Evolutionary conservation across 2,888 invertebrate species (phyloP).

Genomic region (Polymixis flavicincta): DNA sequence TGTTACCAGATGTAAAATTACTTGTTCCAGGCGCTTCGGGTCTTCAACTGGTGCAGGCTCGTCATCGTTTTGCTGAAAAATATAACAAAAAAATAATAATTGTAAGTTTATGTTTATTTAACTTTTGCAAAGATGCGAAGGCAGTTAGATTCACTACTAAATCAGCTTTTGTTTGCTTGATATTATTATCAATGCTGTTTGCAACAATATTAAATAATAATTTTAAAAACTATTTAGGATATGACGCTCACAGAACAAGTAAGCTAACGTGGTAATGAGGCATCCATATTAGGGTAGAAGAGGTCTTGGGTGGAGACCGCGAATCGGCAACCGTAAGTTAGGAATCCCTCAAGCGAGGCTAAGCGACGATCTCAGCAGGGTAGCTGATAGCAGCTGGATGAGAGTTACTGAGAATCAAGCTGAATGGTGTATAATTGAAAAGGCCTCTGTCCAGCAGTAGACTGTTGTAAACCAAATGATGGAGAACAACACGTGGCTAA

Average conservation of each 20-base stretch:
- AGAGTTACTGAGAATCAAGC: not conserved
- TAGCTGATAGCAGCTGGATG: not conserved
- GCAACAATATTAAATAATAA: not conserved
- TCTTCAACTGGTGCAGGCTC: conserved; percentile 90
- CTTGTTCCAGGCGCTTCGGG: conserved; percentile 92
- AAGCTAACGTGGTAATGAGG: not conserved
- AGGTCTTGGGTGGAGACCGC: no score
- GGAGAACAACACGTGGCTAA: no score
- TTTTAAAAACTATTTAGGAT: not conserved
- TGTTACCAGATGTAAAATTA: conserved; percentile 91
- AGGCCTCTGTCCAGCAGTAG: not conserved
- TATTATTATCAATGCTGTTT: not conserved
- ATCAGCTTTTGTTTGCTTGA: not conserved
- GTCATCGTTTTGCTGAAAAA: conserved; percentile 69
- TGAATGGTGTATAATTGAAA: not conserved
- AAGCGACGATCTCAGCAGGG: not conserved
- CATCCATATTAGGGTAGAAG: no score
- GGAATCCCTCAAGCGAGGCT: no score
- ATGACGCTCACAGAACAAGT: not conserved
- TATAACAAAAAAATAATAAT: conserved; percentile 7
- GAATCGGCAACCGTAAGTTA: no score
- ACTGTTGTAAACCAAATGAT: not conserved
- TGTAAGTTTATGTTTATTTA: not conserved
- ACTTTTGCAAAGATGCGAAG: not conserved
- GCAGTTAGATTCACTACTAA: not conserved